Evolutionary conservation across 37 sponge, comb jelly and placozoan species (phyloP).

Genomic region (Petrosia ficiformis): DNA sequence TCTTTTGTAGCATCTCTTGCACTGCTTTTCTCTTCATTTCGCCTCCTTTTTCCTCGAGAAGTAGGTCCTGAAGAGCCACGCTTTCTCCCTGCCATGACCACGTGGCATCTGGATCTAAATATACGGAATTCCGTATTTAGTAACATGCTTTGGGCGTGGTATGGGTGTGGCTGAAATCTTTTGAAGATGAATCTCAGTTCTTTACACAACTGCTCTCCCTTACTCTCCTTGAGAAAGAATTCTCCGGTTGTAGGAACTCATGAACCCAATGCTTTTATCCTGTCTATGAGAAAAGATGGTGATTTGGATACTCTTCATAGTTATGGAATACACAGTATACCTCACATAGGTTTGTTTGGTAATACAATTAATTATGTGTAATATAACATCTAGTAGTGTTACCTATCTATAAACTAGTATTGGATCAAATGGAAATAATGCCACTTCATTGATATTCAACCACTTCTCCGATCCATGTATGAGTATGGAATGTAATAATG

Average conservation of each 20-base stretch:
- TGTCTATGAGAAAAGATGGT: slow-evolving; percentile 44
- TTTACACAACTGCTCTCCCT: no score
- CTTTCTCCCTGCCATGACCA: no score
- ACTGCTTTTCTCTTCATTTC: neutral
- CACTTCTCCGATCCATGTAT: no score
- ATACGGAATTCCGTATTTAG: no score
- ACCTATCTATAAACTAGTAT: no score
- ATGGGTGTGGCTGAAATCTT: neutral
- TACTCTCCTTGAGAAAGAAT: neutral
- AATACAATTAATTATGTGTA: no score
- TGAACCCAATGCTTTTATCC: slow-evolving; percentile 46
- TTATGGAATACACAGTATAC: slow-evolving; percentile 57
- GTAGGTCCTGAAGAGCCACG: no score
- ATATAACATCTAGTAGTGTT: no score
- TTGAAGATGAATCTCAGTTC: neutral
- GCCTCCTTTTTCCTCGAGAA: neutral
- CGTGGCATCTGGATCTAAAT: no score
- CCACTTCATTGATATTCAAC: no score
- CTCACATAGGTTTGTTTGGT: slow-evolving; percentile 55
- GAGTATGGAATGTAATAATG: no score
- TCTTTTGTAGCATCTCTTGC: neutral
- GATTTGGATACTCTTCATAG: slow-evolving; percentile 48
- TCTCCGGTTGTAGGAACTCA: slow-evolving; percentile 19
- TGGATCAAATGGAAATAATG: no score
- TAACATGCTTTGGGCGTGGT: neutral